These are phyloP conservation scores for Campoletis sonorensis DNA, from an alignment of 1,140 invertebrate species.

Conservation along the genomic window DNA sequence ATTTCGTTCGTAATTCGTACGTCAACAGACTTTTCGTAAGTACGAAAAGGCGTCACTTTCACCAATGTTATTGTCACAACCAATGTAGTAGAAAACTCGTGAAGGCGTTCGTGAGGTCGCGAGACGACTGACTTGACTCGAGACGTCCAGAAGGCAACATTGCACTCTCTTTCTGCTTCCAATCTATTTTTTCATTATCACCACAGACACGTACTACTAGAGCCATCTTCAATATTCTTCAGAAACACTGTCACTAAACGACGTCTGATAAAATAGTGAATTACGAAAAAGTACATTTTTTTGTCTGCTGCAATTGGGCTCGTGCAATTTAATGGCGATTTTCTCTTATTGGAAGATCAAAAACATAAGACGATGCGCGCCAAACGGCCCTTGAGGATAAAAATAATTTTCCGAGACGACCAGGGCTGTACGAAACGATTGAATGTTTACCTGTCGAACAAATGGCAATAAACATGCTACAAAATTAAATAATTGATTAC, in stretches of 20 bases:
- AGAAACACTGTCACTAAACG: not conserved
- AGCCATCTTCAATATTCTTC: constrained; percentile 21
- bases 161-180: not conserved
- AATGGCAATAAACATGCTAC: not conserved
- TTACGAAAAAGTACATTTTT: too few relatives aligned
- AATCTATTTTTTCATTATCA: constrained; percentile 28
- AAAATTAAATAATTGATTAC: too few relatives aligned
- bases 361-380: too few relatives aligned
- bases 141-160: not conserved
- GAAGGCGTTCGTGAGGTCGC: not conserved
- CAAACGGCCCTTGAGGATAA: too few relatives aligned
- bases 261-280: too few relatives aligned
- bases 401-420: too few relatives aligned
- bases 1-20: not conserved
- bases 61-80: not conserved
- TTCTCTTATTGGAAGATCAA: too few relatives aligned
- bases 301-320: too few relatives aligned
- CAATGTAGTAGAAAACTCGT: not conserved
- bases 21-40: not conserved
- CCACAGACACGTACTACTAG: not conserved
- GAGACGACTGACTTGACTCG: not conserved
- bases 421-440: too few relatives aligned
- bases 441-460: too few relatives aligned
- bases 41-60: not conserved
- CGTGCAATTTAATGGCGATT: too few relatives aligned